Conservation (phyloP, 1,140 invertebrate species). For the Monomorium pharaonis region DNA sequence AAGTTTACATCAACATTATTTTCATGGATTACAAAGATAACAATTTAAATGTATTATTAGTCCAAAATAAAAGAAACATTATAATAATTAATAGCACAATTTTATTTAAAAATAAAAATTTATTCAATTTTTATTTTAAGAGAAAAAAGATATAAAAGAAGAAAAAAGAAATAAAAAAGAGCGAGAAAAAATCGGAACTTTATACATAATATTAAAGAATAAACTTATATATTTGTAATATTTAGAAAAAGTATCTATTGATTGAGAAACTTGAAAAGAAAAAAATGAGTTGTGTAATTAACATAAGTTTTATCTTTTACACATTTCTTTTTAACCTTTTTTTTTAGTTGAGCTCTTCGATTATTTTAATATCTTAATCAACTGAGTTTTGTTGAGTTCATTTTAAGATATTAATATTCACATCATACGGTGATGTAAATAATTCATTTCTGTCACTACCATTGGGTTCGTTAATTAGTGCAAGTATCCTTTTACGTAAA, state of each 20-base stretch:
- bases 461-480: slow-evolving; percentile 9
- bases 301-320: neutral
- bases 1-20: neutral
- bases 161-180: no score
- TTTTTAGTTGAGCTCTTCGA: slow-evolving; percentile 5
- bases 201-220: neutral
- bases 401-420: slow-evolving; percentile 24
- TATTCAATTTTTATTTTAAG: neutral
- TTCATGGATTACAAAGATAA: neutral
- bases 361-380: slow-evolving; percentile 21
- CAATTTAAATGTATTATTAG: neutral
- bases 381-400: neutral
- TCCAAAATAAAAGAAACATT: neutral
- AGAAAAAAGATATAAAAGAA: neutral
- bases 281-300: neutral
- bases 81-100: neutral
- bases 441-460: slow-evolving; percentile 16
- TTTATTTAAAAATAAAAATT: neutral
- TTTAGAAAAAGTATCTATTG: neutral
- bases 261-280: neutral
- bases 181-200: neutral
- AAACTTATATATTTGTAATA: neutral
- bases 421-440: neutral
- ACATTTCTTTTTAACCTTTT: neutral
- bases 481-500: slow-evolving; percentile 18